phyloP scores from a whole-genome alignment of 2,888 invertebrate species.

The Epistrophella euchroma region DNA sequence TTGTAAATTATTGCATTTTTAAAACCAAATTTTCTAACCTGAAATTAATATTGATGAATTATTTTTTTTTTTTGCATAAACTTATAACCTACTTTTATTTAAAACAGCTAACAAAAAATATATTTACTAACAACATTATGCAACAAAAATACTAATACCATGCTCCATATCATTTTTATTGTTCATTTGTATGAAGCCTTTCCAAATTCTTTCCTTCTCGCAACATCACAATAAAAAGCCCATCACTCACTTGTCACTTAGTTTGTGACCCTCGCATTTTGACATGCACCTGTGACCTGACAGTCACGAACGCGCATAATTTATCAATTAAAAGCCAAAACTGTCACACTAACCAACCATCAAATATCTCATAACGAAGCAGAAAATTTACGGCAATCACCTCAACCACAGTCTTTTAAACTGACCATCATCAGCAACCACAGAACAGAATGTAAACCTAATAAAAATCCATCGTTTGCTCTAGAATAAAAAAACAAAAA shows the following conservation, averaged over 20 bases:
- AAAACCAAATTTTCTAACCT: no score
- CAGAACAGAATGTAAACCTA: background rate
- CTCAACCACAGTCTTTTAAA: background rate
- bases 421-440: slow-evolving; percentile 4
- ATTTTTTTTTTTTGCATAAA: no score
- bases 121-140: background rate
- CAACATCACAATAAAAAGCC: slow-evolving; percentile 7
- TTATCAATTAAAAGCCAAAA: slow-evolving; percentile 71
- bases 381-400: slow-evolving; percentile 78
- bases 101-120: background rate
- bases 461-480: background rate
- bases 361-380: slow-evolving; percentile 77
- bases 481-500: slow-evolving; percentile 26
- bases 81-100: slow-evolving; percentile 1
- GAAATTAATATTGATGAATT: no score
- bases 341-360: slow-evolving; percentile 72
- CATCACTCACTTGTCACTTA: slow-evolving; percentile 37
- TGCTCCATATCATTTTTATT: slow-evolving; percentile 11
- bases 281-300: slow-evolving; percentile 65
- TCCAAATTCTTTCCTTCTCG: slow-evolving; percentile 11
- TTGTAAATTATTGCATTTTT: no score
- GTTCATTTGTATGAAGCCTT: slow-evolving; percentile 1
- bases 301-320: slow-evolving; percentile 70
- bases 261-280: slow-evolving; percentile 36
- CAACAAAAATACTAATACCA: slow-evolving; percentile 5